Base-by-base conservation (phyloP, 2,113 vertebrate genomes). In the Chaenogobius annularis region DNA sequence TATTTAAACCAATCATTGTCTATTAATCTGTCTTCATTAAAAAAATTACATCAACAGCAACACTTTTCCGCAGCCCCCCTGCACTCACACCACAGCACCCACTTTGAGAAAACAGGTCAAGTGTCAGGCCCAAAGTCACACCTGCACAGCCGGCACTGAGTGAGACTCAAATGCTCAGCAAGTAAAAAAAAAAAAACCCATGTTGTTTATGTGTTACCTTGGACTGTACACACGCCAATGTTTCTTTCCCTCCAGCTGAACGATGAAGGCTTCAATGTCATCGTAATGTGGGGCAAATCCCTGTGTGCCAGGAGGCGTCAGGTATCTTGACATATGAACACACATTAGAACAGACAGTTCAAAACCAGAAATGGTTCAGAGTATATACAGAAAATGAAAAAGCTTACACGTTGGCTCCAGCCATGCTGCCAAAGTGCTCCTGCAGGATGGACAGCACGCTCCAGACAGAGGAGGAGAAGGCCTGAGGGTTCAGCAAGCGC, bases 201-300 rank as follows among this genome's bases (percentile, higher is more conserved):
- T n/a, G n/a, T n/a, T n/a, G n/a, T n/a, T 61, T 71, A 8, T 15
- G 0, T n/a, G n/a, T 19, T 70, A 94, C 88, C 95, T 94, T 1
- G 97, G 98, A 23, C 84, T 92, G 91, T 99, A 99, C 14, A 99
- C 94, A 0, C 95, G 91, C 98, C 98, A 99, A 82, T 90, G 95
- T 82, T 99, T 99, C 89, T 94, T 96, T 5, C 98, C 98, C 82
- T 99, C 98, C 87, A 99, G 87, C 90, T 99, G 98, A 84, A 99
- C 77, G 72, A 99, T 93, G 7, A 99, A 98, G 0, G 97, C 98
- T 85, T 99, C 98, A 1, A 99, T 98, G 88, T 99, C 97, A 0
- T 99, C 98, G 8, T 97, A 99, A 89, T 99, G 98, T 3, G 98
- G 98, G 2, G 98, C 97, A 10, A 99, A 99, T 50, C 98, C 98